Evolutionary conservation across 2,888 invertebrate genomes (phyloP).

Genomic region (Caenorhabditis sp.): DNA sequence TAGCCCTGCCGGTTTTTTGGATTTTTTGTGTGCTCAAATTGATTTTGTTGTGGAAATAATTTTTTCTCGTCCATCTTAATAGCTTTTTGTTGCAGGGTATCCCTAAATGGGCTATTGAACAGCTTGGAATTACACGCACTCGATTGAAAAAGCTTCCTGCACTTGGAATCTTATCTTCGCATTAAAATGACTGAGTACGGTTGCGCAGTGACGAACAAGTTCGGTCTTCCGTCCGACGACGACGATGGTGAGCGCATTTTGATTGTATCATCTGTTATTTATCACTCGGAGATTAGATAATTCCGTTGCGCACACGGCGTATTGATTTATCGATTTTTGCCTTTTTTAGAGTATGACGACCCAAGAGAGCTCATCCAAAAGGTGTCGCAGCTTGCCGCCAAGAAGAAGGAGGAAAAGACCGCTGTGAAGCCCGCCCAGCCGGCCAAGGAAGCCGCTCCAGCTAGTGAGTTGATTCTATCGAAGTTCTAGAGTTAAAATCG

Average conservation of each 20-base stretch:
- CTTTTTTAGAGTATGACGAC: constrained; percentile 71
- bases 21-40: constrained; percentile 4
- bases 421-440: constrained; percentile 64
- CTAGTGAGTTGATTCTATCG: constrained; percentile 24
- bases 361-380: constrained; percentile 70
- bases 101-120: constrained; percentile 68
- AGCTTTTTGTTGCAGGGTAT: constrained; percentile 47
- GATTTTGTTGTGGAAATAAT: background rate
- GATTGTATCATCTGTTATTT: constrained; percentile 27
- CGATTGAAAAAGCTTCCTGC: constrained; percentile 55
- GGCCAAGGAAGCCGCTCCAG: constrained; percentile 53
- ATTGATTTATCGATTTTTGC: constrained; percentile 2
- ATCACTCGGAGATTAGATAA: constrained; percentile 1
- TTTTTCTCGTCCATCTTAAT: background rate
- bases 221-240: constrained; percentile 69
- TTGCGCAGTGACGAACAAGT: constrained; percentile 73
- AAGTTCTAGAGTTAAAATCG: background rate
- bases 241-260: constrained; percentile 69
- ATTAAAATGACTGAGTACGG: constrained; percentile 71
- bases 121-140: constrained; percentile 50
- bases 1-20: constrained; percentile 10
- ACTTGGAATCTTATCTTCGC: constrained; percentile 58
- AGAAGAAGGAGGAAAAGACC: constrained; percentile 68
- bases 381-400: constrained; percentile 57
- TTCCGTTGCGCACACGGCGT: background rate